Evolutionary conservation across 1,140 invertebrate species (phyloP).

Genomic region (Chironomus tepperi): DNA sequence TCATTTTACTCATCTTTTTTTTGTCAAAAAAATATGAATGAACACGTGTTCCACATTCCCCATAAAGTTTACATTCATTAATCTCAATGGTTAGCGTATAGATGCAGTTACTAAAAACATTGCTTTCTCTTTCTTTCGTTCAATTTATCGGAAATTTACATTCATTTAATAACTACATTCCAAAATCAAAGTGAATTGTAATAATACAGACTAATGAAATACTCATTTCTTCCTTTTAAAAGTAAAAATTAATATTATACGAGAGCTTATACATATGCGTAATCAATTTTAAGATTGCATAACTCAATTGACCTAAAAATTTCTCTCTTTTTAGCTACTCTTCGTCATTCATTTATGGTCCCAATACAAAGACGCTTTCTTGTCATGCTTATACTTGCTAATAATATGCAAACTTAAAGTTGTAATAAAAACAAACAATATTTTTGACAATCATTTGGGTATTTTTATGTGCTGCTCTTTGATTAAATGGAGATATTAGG

Average conservation of each 20-base stretch:
- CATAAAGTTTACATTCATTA: background rate
- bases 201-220: background rate
- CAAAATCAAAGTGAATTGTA: background rate
- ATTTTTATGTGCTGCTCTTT: too few species aligned
- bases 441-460: too few species aligned
- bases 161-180: background rate
- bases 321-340: background rate
- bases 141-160: background rate
- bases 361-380: background rate
- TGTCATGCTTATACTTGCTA: background rate
- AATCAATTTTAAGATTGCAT: slow-evolving; percentile 10
- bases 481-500: too few species aligned
- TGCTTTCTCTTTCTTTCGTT: background rate
- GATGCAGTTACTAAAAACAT: background rate
- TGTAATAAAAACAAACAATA: background rate
- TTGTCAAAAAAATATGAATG: too few species aligned
- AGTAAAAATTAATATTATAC: too few species aligned
- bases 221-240: too few species aligned
- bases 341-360: background rate
- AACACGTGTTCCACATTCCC: background rate
- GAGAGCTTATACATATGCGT: background rate
- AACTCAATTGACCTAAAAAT: slow-evolving; percentile 14
- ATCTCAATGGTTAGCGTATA: background rate
- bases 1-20: too few species aligned
- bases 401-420: background rate